Percentiles rank a stretch among this genome's conserved stretches.
These are phyloP conservation scores for Drosophila persimilis DNA, from an alignment of 1,140 invertebrate genomes.

Conservation along the genomic window DNA sequence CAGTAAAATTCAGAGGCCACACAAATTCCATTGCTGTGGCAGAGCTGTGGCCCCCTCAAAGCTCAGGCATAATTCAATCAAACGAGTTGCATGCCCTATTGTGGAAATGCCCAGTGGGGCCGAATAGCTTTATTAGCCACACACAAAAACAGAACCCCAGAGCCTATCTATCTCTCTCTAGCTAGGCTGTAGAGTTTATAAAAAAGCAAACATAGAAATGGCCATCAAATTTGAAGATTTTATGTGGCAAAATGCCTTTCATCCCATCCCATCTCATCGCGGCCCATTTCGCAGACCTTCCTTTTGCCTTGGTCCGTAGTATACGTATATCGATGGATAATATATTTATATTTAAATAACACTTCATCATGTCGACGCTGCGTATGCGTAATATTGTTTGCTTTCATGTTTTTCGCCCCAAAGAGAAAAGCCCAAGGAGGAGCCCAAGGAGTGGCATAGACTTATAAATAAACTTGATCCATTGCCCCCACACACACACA, in stretches of 20 bases:
- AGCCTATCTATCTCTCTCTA: too few species aligned
- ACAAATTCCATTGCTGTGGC: background rate
- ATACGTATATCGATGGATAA: slow-evolving; percentile 74
- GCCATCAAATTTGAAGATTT: slow-evolving; percentile 76
- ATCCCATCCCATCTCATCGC: slow-evolving; percentile 23
- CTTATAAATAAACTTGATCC: slow-evolving; percentile 80
- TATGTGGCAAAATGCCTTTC: slow-evolving; percentile 69
- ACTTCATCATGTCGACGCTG: slow-evolving; percentile 72
- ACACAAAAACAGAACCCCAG: background rate
- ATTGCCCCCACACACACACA: slow-evolving; percentile 52
- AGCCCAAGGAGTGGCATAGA: slow-evolving; percentile 25
- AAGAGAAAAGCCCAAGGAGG: background rate
- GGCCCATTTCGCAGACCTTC: slow-evolving; percentile 5
- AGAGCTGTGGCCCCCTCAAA: background rate
- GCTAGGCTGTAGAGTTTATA: slow-evolving; percentile 27
- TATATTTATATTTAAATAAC: slow-evolving; percentile 81
- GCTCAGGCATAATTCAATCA: slow-evolving; percentile 34
- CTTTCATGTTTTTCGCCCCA: slow-evolving; percentile 57
- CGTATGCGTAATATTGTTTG: slow-evolving; percentile 79
- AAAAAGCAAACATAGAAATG: slow-evolving; percentile 53
- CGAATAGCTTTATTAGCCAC: slow-evolving; percentile 44
- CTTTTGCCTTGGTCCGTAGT: slow-evolving; percentile 32
- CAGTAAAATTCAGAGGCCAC: too few species aligned
- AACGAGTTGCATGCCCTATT: slow-evolving; percentile 10
- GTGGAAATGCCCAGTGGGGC: background rate